A percentile compares a stretch with the other conserved stretches of the same genome.
Evolutionary conservation across 2,888 invertebrate genomes (phyloP).

Genomic region (Tachina grossa): DNA sequence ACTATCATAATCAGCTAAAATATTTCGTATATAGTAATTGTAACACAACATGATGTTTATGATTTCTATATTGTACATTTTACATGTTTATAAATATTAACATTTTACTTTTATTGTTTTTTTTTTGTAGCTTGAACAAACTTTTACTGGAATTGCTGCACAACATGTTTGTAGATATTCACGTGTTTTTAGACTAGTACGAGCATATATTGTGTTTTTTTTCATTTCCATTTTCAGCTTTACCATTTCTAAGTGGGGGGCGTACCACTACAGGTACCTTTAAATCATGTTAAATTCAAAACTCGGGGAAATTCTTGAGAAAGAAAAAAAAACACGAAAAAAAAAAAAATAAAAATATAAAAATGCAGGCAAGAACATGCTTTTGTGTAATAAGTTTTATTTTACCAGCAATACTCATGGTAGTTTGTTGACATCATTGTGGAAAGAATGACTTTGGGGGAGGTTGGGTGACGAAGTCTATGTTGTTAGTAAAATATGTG

Average conservation of each 20-base stretch:
- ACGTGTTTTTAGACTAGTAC: slow-evolving; percentile 59
- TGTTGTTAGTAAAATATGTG: slow-evolving; percentile 11
- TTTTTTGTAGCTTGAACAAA: slow-evolving; percentile 23
- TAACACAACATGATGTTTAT: slow-evolving; percentile 47
- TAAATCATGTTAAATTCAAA: slow-evolving; percentile 40
- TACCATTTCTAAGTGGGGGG: slow-evolving; percentile 64
- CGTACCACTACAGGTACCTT: slow-evolving; percentile 45
- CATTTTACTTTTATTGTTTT: slow-evolving; percentile 1
- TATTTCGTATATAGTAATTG: slow-evolving; percentile 13
- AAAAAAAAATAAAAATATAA: slow-evolving; percentile 3
- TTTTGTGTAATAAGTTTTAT: slow-evolving; percentile 53
- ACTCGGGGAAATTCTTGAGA: slow-evolving; percentile 49
- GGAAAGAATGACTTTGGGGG: too few relatives aligned
- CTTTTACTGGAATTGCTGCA: slow-evolving; percentile 45
- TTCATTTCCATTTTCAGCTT: slow-evolving; percentile 6
- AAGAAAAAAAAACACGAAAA: background rate
- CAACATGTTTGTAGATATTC: slow-evolving; percentile 42
- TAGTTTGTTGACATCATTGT: background rate
- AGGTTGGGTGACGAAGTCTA: background rate
- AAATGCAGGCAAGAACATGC: slow-evolving; percentile 3
- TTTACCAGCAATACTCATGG: background rate
- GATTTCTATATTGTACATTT: slow-evolving; percentile 41
- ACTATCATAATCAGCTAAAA: slow-evolving; percentile 63
- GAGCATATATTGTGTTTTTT: background rate
- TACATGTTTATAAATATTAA: slow-evolving; percentile 50